A percentile compares a stretch with the other conserved stretches of the same genome.
These are phyloP conservation scores for Emydocephalus ijimae DNA, from an alignment of 2,113 vertebrate genomes.

Conservation along the genomic window DNA sequence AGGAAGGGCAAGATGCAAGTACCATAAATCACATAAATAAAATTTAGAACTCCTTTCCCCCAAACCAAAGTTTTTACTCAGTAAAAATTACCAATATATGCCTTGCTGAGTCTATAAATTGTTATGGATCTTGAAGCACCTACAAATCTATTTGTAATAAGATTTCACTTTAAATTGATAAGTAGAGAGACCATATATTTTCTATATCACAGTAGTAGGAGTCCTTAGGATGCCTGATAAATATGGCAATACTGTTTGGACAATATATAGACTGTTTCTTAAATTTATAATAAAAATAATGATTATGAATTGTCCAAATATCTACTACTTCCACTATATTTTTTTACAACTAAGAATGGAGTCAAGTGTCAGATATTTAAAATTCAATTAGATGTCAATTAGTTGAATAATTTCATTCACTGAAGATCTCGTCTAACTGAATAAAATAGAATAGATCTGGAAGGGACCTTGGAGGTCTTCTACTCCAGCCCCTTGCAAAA, in stretches of 20 bases:
- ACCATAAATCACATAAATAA: background rate
- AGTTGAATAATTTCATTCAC: background rate
- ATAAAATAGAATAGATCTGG: background rate
- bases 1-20: background rate
- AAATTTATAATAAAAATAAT: background rate
- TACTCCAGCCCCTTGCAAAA: no score
- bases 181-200: background rate
- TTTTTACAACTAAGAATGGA: background rate
- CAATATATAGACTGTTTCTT: background rate
- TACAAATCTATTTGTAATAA: background rate
- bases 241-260: background rate
- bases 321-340: background rate
- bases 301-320: background rate
- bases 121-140: background rate
- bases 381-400: background rate
- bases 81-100: background rate
- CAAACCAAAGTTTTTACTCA: background rate
- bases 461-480: no score
- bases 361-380: background rate
- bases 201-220: background rate
- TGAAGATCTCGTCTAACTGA: background rate
- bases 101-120: background rate
- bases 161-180: background rate
- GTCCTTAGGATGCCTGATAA: background rate
- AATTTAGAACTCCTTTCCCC: background rate